Percentiles rank a stretch among this genome's conserved stretches.
These are phyloP conservation scores for Sparus aurata DNA, from an alignment of 2,797 vertebrate species.

Conservation along the genomic window DNA sequence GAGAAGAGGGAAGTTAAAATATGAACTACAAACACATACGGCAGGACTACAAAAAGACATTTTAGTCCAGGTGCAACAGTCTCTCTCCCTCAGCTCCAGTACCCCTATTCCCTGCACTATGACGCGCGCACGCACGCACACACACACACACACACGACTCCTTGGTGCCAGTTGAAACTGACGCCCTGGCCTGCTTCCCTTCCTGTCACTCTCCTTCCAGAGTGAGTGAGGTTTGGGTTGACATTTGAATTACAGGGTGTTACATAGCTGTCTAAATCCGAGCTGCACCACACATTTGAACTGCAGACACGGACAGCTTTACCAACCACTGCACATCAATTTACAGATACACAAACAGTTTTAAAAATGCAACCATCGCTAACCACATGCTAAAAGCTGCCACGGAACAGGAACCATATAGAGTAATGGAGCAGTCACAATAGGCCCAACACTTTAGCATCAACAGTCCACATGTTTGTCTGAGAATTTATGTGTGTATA, in stretches of 20 bases:
- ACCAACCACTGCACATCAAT: slow-evolving; percentile 56
- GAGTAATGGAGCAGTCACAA: slow-evolving; percentile 25
- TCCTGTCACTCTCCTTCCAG: slow-evolving; percentile 64
- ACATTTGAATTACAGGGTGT: slow-evolving; percentile 77
- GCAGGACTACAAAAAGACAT: not conserved
- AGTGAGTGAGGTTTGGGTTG: slow-evolving; percentile 57
- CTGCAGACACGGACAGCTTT: slow-evolving; percentile 66
- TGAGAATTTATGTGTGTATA: slow-evolving; percentile 1
- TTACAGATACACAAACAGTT: slow-evolving; percentile 57
- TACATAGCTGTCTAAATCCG: slow-evolving; percentile 70
- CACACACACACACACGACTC: slow-evolving; percentile 18
- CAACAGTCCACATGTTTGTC: not conserved
- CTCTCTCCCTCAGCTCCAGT: not conserved
- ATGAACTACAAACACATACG: not conserved
- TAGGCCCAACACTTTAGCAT: slow-evolving; percentile 9
- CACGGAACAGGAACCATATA: slow-evolving; percentile 25
- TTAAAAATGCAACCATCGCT: slow-evolving; percentile 52
- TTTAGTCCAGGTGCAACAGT: not conserved
- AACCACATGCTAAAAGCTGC: slow-evolving; percentile 53
- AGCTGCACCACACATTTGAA: slow-evolving; percentile 67
- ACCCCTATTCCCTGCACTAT: not conserved
- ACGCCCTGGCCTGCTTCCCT: slow-evolving; percentile 31
- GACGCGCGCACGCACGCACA: not conserved
- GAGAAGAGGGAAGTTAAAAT: not conserved
- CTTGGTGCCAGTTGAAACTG: slow-evolving; percentile 42